Evolutionary conservation across 64 coral and sea anemone species (phyloP), one percentile per base, ranked within the genome.

Genomic region (Pocillopora damicornis): DNA sequence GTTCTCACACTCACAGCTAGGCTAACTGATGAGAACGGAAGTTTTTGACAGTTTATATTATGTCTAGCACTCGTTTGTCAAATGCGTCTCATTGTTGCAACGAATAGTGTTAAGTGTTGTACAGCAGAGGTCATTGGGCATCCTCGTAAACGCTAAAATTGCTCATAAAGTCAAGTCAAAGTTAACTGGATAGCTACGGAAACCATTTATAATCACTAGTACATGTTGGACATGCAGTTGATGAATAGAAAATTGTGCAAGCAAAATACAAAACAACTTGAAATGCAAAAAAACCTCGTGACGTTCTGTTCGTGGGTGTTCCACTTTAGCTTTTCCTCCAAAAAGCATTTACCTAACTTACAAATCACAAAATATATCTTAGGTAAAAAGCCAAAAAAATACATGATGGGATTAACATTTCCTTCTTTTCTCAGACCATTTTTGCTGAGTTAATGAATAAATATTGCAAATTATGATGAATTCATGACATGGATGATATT

Each of bases 61-160:
- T 59, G 37, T 79, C 77, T 79, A 77, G n/a, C 77, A 60, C 77
- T 79, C 77, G 23, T 79, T 79, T 79, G 77, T 79, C 77, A 79
- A 59, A 59, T 59, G 58, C 51, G 75, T 56, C 37, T 15, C 17
- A 20, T 17, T 77, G 37, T 77, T 17, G 22, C 60, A 60, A 79
- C 57, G 17, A 79, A 79, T 20, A 22, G 58, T 79, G 51, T 45
- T 79, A 59, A 79, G 26, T 79, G 59, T 34, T 79, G 77, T 18
- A 60, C 77, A 79, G 26, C 57, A 60, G 42, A 5, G 22, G 56
- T 79, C 11, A 79, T 59, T 79, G 51, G 9, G 51, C 13, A 13
- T 13, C 10, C 58, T 13, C 22, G n/a, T 25, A 79, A 22, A 58
- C 57, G 57, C 51, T 60, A 11, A 60, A 60, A 59, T 15, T 79